Percentiles rank a stretch among this genome's conserved stretches.
Evolutionary conservation across 2,113 vertebrate species (phyloP).

Genomic region (Montifringilla adamsi): DNA sequence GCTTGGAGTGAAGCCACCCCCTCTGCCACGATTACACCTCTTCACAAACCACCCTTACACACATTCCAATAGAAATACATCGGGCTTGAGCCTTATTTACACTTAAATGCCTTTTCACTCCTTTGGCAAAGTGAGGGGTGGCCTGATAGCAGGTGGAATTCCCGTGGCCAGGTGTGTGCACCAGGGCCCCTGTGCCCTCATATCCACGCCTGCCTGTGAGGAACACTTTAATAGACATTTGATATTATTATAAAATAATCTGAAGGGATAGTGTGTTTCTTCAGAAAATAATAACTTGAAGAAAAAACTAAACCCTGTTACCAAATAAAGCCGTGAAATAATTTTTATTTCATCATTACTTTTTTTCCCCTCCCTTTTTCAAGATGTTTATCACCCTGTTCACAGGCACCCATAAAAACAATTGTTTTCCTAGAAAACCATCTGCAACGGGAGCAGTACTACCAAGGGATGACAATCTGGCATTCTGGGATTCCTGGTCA

Average conservation of each 20-base stretch:
- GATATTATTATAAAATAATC: background rate
- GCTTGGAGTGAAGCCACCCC: background rate
- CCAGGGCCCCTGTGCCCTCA: background rate
- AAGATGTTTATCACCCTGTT: background rate
- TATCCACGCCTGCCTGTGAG: rapidly evolving
- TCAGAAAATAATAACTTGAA: background rate
- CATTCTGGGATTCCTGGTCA: background rate
- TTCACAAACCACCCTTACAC: background rate
- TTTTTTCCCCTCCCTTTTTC: background rate
- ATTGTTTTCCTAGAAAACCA: background rate
- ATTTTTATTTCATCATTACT: background rate
- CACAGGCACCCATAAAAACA: background rate
- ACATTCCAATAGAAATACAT: background rate
- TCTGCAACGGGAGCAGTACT: background rate
- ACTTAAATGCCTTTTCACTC: background rate
- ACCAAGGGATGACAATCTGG: background rate
- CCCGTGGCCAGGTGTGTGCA: rapidly evolving
- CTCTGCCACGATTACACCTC: background rate
- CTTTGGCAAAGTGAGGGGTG: background rate
- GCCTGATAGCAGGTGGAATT: background rate
- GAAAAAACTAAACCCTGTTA: background rate
- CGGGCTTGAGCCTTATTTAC: background rate
- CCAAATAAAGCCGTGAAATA: background rate
- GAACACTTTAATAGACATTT: background rate
- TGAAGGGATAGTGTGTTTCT: rapidly evolving